Evolutionary conservation across 2,888 invertebrate species (phyloP).

Genomic region (Malthinus seriepunctatus): DNA sequence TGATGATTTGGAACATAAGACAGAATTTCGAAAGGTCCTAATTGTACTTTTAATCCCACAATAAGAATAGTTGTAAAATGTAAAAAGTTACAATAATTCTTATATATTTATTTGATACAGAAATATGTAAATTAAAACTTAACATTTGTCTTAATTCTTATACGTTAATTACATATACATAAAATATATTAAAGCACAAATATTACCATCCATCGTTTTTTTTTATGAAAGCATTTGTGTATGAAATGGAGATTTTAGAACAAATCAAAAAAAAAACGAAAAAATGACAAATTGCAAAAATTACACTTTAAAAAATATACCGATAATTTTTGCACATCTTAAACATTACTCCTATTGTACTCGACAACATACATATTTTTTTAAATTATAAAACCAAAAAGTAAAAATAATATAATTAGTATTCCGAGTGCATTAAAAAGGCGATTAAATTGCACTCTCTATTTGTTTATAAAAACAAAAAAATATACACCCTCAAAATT

Average conservation of each 20-base stretch:
- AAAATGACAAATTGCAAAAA: conserved; percentile 2
- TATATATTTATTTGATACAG: conserved; percentile 22
- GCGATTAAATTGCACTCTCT: conserved; percentile 4
- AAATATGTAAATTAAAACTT: conserved; percentile 28
- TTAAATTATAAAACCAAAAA: not conserved
- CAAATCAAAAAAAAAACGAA: not conserved
- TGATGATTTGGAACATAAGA: too few relatives aligned
- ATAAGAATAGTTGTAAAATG: not conserved
- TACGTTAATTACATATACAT: conserved; percentile 21
- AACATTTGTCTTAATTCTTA: conserved; percentile 23
- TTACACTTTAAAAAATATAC: conserved; percentile 4
- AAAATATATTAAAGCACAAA: conserved; percentile 27
- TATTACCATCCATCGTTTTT: conserved; percentile 13
- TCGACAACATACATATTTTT: conserved; percentile 2
- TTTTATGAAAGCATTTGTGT: not conserved
- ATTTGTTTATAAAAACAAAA: not conserved
- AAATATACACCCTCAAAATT: conserved; percentile 3
- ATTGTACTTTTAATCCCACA: too few relatives aligned
- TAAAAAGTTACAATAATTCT: conserved; percentile 2
- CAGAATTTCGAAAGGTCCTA: too few relatives aligned
- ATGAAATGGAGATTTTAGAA: not conserved
- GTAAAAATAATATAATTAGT: not conserved
- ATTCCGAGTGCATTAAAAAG: not conserved
- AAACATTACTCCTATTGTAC: conserved; percentile 4
- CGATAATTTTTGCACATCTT: conserved; percentile 1